These are phyloP conservation scores for Parasteatoda lunata DNA, from an alignment of 2,888 invertebrate genomes.

Conservation along the genomic window DNA sequence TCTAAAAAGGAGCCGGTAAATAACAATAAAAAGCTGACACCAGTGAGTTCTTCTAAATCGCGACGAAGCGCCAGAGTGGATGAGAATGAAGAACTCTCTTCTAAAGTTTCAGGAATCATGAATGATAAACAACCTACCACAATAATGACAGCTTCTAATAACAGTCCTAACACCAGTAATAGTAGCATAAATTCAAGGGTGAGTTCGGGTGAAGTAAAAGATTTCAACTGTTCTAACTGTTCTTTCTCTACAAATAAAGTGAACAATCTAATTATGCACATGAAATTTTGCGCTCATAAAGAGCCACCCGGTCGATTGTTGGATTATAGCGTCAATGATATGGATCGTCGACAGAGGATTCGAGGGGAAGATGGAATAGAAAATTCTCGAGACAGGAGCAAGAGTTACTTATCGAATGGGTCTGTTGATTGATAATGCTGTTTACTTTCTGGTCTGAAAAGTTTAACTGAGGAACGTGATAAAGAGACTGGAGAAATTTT, in stretches of 20 bases:
- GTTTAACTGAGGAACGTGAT: too few species aligned
- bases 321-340: slow-evolving; percentile 22
- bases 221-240: slow-evolving; percentile 18
- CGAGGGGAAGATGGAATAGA: slow-evolving; percentile 19
- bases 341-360: slow-evolving; percentile 30
- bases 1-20: neutral
- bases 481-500: too few species aligned
- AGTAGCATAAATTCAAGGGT: too few species aligned
- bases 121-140: neutral
- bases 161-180: neutral
- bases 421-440: neutral
- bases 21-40: neutral
- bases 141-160: neutral
- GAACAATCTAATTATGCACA: slow-evolving; percentile 10
- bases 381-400: neutral
- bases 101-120: neutral
- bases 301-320: neutral
- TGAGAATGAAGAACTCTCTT: neutral
- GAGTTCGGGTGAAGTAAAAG: neutral
- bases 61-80: neutral
- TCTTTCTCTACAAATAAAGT: slow-evolving; percentile 5
- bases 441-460: neutral
- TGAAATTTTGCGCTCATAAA: neutral
- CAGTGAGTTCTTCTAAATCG: too few species aligned
- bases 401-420: neutral